Conservation (phyloP, 2,888 invertebrate genomes). For the Artemia sinica region DNA sequence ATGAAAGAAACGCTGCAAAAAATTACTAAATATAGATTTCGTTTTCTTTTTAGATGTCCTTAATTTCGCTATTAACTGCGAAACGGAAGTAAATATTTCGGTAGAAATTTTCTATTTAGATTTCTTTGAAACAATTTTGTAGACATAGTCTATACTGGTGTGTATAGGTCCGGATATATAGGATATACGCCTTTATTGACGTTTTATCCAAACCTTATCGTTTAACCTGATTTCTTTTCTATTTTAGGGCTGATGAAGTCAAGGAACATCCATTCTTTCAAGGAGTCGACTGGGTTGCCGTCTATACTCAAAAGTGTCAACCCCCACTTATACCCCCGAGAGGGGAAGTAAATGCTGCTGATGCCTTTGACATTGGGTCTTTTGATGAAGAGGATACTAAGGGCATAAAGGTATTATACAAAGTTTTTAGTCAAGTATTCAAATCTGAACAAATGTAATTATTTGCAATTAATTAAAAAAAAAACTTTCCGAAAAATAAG, state of each 20-base stretch:
- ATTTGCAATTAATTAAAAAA: no score
- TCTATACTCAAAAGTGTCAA: slow-evolving; percentile 93
- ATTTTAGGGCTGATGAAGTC: slow-evolving; percentile 72
- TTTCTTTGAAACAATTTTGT: no score
- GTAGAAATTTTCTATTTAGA: no score
- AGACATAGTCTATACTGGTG: no score
- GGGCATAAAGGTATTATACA: slow-evolving; percentile 62
- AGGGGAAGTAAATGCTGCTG: slow-evolving; percentile 98
- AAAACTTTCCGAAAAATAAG: no score
- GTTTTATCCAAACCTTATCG: background rate
- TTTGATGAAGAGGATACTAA: slow-evolving; percentile 99
- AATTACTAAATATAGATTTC: background rate
- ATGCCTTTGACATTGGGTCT: slow-evolving; percentile 98
- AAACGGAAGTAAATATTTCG: no score
- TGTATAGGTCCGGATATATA: no score
- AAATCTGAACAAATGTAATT: background rate
- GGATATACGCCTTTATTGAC: no score
- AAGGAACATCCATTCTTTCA: slow-evolving; percentile 94
- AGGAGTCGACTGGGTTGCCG: slow-evolving; percentile 98
- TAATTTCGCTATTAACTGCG: background rate
- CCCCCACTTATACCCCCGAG: slow-evolving; percentile 95
- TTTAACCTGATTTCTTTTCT: slow-evolving; percentile 16
- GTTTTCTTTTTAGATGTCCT: slow-evolving; percentile 16
- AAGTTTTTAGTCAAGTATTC: background rate
- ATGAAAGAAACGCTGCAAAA: background rate